Evolutionary conservation across 37 sponge, comb jelly and placozoan species (phyloP), one percentile per base, ranked within the genome.

Genomic region (Spongilla lacustris): DNA sequence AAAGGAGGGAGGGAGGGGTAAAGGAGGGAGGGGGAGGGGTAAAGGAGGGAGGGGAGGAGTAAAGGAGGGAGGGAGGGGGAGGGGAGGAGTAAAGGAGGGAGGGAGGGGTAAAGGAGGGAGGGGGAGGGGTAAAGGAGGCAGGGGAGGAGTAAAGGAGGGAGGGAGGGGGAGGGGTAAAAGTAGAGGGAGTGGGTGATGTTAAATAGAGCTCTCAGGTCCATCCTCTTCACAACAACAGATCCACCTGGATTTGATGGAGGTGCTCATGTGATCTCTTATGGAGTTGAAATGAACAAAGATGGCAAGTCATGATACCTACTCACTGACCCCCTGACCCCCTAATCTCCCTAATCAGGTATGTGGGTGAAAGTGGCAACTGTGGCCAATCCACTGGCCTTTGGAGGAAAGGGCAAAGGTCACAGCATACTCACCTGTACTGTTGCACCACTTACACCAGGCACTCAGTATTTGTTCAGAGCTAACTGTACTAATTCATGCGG

Each of bases 231-330:
- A 0, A 75, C 34, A 34, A 28, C 66, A 93, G 93, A 86, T 33
- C 73, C 29, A 31, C 93, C 93, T 71, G n/a, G 69, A 26, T 50
- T 37, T 71, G 84, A 89, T 86, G 93, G 93, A 25, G 93, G 93
- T 24, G 68, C 93, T 36, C 48, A 76, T 0, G 26, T 93, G 67
- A 89, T 71, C 27, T 78, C 81, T 26, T 89, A 93, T 72, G 76
- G 37, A 11, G 77, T 93, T 8, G 75, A 89, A 48, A 73, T 48
- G 73, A 77, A 74, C 28, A 36, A 58, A 30, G 26, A 4, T 34
- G 36, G 33, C n/a, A 25, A n/a, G n/a, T 22, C 21, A 30, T 38
- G 11, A 28, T 50, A 49, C 24, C 2, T 10, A 79, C 25, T 27
- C 17, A 28, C 6, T 79, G 48, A 2, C 46, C 22, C 28, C 50